These are phyloP conservation scores for Phocoena sinus DNA, from an alignment of 2,113 vertebrate species.

Conservation along the genomic window DNA sequence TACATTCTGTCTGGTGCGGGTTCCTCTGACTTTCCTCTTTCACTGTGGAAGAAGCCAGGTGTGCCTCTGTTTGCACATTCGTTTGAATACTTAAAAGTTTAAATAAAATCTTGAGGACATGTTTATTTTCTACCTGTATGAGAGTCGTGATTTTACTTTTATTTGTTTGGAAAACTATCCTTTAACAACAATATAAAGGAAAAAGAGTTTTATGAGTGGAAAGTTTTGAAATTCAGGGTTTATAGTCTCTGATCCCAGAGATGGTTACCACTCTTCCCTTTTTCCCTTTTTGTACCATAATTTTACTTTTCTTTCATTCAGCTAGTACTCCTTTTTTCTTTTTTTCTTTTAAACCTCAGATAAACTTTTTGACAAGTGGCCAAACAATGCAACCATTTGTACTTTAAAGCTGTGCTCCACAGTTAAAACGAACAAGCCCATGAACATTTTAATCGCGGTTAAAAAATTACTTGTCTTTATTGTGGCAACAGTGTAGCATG, in stretches of 20 bases:
- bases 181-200: background rate
- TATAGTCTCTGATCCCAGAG: background rate
- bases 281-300: background rate
- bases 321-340: background rate
- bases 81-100: background rate
- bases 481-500: background rate
- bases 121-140: background rate
- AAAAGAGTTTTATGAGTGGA: slow-evolving; percentile 8
- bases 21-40: background rate
- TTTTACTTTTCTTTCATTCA: slow-evolving; percentile 13
- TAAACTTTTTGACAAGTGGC: background rate
- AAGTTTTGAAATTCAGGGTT: background rate
- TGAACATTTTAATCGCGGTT: background rate
- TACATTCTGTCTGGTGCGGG: background rate
- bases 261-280: background rate
- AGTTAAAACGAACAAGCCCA: background rate
- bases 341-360: background rate
- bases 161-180: background rate
- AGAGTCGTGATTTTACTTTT: background rate
- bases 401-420: background rate
- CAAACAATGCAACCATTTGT: background rate
- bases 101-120: background rate
- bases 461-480: background rate
- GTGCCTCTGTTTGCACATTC: background rate
- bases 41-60: background rate